A percentile compares a stretch with the other conserved stretches of the same genome.
phyloP scores from a whole-genome alignment of 2,888 invertebrate genomes.

The Caenorhabditis angaria region DNA sequence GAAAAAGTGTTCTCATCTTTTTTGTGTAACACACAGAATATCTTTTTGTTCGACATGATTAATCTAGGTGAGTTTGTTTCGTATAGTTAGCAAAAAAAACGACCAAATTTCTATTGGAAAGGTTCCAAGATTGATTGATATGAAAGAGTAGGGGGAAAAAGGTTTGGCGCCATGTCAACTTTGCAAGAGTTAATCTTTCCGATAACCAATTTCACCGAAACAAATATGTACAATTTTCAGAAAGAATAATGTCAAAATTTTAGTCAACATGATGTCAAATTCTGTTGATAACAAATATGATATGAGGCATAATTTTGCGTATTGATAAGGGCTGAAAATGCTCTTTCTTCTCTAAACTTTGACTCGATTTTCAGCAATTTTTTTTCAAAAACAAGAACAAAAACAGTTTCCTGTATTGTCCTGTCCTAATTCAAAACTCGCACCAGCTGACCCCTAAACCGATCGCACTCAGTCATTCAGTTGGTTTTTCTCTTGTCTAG shows the following conservation, averaged over 20 bases:
- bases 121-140: too few relatives aligned
- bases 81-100: slow-evolving; percentile 8
- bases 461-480: too few relatives aligned
- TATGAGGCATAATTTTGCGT: too few relatives aligned
- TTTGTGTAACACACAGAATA: slow-evolving; percentile 15
- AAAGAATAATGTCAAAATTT: too few relatives aligned
- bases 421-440: slow-evolving; percentile 19
- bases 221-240: too few relatives aligned
- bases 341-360: neutral
- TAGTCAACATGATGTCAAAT: too few relatives aligned
- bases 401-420: neutral
- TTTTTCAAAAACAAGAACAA: neutral
- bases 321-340: neutral
- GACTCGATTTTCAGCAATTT: neutral
- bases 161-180: too few relatives aligned
- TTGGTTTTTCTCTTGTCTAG: neutral
- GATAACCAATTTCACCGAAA: too few relatives aligned
- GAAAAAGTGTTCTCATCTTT: slow-evolving; percentile 28
- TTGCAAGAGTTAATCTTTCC: too few relatives aligned
- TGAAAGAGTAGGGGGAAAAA: too few relatives aligned
- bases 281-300: too few relatives aligned
- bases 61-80: neutral
- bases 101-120: too few relatives aligned
- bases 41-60: neutral
- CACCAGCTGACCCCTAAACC: slow-evolving; percentile 15